phyloP scores from a whole-genome alignment of 2,113 vertebrate species.

The Podiceps cristatus region DNA sequence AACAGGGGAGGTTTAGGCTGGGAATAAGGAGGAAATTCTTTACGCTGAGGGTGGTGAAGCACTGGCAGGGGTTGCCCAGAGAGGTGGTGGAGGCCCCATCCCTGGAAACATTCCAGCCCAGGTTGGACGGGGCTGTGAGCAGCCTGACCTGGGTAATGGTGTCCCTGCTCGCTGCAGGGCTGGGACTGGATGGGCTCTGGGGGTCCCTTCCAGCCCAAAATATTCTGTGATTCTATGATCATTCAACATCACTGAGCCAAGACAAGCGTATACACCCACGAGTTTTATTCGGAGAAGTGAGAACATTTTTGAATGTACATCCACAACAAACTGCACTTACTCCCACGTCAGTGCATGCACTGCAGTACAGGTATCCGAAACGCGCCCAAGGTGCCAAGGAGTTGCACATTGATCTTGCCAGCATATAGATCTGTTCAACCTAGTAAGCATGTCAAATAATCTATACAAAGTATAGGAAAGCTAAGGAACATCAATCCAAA shows the following conservation, averaged over 20 bases:
- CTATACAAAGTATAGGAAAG: not conserved
- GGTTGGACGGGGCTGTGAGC: no score
- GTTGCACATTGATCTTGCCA: not conserved
- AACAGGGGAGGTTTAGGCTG: no score
- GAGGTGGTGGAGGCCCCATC: no score
- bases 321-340: not conserved
- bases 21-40: no score
- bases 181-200: no score
- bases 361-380: not conserved
- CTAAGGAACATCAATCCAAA: not conserved
- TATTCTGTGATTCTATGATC: not conserved
- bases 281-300: not conserved
- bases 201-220: no score
- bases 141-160: no score
- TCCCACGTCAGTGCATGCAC: not conserved
- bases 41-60: no score
- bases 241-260: not conserved
- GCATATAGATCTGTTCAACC: not conserved
- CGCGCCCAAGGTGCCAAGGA: not conserved
- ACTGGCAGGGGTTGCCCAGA: no score
- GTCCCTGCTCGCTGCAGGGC: no score
- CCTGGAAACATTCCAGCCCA: no score
- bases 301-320: not conserved
- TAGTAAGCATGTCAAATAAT: not conserved
- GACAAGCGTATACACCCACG: not conserved